Evolutionary conservation across 64 coral and sea anemone genomes (phyloP).

Genomic region (Pocillopora verrucosa): DNA sequence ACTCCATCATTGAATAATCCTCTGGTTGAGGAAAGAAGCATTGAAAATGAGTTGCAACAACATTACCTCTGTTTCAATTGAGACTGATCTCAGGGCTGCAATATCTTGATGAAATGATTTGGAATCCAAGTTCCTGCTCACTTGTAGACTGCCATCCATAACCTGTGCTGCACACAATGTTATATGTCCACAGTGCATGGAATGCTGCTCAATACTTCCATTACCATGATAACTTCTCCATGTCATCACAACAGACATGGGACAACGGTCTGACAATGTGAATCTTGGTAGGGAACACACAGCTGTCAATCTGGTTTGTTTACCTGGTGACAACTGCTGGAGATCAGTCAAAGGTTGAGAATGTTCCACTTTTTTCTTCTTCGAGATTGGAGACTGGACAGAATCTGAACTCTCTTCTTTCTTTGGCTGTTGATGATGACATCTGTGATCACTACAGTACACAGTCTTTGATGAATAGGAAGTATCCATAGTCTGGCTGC

Average conservation of each 20-base stretch:
- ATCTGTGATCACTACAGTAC: neutral
- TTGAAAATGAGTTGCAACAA: neutral
- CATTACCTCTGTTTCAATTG: slow-evolving; percentile 31
- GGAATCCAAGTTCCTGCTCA: neutral
- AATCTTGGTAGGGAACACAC: slow-evolving; percentile 6
- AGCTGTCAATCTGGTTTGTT: slow-evolving; percentile 28
- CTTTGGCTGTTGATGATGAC: neutral
- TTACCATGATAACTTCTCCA: slow-evolving; percentile 1
- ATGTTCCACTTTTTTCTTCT: neutral
- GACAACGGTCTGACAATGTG: neutral
- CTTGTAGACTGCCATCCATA: neutral
- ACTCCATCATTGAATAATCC: too few relatives aligned
- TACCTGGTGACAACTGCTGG: slow-evolving; percentile 10
- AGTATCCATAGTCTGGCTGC: neutral
- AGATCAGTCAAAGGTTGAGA: neutral
- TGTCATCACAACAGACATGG: neutral
- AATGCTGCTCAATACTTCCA: slow-evolving; percentile 12
- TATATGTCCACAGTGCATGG: slow-evolving; percentile 30
- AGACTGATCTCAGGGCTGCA: slow-evolving; percentile 22
- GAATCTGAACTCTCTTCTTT: neutral
- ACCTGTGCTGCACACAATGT: neutral
- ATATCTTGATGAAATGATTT: slow-evolving; percentile 29
- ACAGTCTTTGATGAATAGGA: slow-evolving; percentile 8
- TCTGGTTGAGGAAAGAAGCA: neutral
- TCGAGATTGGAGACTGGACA: neutral